phyloP scores from a whole-genome alignment of 1,140 invertebrate genomes.

The Brachionus rotundiformis region DNA sequence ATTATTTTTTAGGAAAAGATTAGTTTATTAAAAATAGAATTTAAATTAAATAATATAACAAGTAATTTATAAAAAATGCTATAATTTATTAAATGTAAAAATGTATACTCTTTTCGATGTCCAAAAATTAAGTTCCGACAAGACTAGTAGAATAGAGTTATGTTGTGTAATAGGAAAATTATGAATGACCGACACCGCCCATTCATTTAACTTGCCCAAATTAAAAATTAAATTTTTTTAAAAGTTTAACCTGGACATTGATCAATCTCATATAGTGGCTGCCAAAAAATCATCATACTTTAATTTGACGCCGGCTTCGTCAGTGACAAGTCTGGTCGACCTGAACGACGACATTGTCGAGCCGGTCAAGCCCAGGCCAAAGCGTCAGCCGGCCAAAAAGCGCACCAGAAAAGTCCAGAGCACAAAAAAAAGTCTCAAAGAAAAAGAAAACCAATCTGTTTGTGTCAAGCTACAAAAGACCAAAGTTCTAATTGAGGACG shows the following conservation, averaged over 20 bases:
- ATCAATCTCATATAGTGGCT: conserved; percentile 28
- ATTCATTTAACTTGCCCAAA: neutral
- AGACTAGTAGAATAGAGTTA: neutral
- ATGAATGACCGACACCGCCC: neutral
- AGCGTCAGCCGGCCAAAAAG: neutral
- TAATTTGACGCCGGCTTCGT: conserved; percentile 7
- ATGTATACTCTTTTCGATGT: too few relatives aligned
- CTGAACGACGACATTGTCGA: conserved; percentile 2
- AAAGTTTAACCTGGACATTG: neutral
- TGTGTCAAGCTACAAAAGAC: neutral
- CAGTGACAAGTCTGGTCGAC: neutral
- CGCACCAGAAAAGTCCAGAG: neutral
- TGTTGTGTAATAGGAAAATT: neutral
- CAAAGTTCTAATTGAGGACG: neutral
- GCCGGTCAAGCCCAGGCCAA: neutral
- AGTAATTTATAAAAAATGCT: too few relatives aligned
- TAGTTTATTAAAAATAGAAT: too few relatives aligned
- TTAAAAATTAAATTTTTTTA: conserved; percentile 13
- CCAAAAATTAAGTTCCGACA: neutral
- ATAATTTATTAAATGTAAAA: too few relatives aligned
- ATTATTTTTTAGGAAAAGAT: too few relatives aligned
- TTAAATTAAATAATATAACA: too few relatives aligned
- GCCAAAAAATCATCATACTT: conserved; percentile 21
- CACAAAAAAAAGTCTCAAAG: neutral
- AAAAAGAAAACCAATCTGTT: neutral